A percentile compares a stretch with the other conserved stretches of the same genome.
Evolutionary conservation across 2,888 invertebrate genomes (phyloP).

Genomic region (Euclidia mi): DNA sequence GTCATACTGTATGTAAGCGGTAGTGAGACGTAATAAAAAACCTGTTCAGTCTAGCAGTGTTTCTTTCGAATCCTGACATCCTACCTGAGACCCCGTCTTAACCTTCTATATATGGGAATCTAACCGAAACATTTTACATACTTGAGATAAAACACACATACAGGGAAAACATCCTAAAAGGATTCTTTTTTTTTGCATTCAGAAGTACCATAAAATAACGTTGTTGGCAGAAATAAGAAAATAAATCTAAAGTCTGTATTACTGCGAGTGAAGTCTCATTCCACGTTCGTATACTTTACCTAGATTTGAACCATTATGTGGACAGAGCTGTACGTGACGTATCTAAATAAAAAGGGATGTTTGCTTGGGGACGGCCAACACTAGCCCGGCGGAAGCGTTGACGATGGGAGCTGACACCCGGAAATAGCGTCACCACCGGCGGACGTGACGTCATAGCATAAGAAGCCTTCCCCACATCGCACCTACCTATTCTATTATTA

Average conservation of each 20-base stretch:
- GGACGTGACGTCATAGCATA: slow-evolving; percentile 58
- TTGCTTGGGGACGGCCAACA: slow-evolving; percentile 40
- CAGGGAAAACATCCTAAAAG: too few species aligned
- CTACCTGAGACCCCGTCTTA: too few species aligned
- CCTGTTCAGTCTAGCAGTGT: too few species aligned
- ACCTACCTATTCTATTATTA: slow-evolving; percentile 57
- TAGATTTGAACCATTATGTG: slow-evolving; percentile 10
- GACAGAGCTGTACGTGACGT: slow-evolving; percentile 15
- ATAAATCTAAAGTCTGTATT: background rate
- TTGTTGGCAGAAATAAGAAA: background rate
- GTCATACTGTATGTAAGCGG: too few species aligned
- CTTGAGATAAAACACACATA: too few species aligned
- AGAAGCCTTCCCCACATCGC: slow-evolving; percentile 18
- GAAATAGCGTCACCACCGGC: slow-evolving; percentile 72
- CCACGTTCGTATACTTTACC: slow-evolving; percentile 12
- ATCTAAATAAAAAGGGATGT: slow-evolving; percentile 46
- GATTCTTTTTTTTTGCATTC: too few species aligned
- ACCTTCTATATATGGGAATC: too few species aligned
- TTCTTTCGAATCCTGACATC: too few species aligned
- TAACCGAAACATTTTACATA: too few species aligned
- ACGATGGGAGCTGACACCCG: slow-evolving; percentile 70
- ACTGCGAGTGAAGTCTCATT: background rate
- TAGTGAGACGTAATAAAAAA: too few species aligned
- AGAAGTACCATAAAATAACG: too few species aligned
- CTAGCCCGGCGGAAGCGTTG: slow-evolving; percentile 61